These are phyloP conservation scores for Pollenia angustigena DNA, from an alignment of 2,888 invertebrate genomes.

Conservation along the genomic window DNA sequence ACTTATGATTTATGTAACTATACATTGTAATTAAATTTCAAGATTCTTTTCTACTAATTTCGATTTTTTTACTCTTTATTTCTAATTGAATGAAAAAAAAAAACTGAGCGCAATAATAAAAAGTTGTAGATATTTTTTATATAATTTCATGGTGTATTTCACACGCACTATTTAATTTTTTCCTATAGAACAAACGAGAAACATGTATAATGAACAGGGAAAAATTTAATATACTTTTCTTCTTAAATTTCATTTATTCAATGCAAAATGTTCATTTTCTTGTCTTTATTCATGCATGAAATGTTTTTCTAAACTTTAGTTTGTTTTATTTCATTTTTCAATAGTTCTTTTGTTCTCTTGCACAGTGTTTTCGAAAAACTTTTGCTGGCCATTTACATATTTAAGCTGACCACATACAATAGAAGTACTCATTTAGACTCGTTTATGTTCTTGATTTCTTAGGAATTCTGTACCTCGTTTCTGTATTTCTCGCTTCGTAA, in stretches of 20 bases:
- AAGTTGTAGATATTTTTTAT: not conserved
- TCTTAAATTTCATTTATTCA: conserved; percentile 32
- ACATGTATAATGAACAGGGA: not conserved
- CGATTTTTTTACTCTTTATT: conserved; percentile 22
- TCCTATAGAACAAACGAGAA: conserved; percentile 18
- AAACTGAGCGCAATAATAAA: conserved; percentile 30
- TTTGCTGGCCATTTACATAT: conserved; percentile 1
- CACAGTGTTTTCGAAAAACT: conserved; percentile 9
- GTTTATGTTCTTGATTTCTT: conserved; percentile 31
- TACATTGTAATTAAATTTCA: conserved; percentile 42
- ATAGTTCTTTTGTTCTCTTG: conserved; percentile 19
- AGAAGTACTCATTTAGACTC: not conserved
- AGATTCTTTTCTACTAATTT: conserved; percentile 29
- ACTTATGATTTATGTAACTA: conserved; percentile 29
- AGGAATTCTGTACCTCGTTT: too few species aligned
- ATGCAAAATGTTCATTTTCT: conserved; percentile 28
- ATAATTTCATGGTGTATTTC: conserved; percentile 61
- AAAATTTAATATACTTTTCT: conserved; percentile 18
- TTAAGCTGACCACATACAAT: conserved; percentile 31
- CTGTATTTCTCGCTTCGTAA: too few species aligned
- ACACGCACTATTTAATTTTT: conserved; percentile 65
- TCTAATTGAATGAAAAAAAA: not conserved
- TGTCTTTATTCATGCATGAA: conserved; percentile 56
- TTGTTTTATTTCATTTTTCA: conserved; percentile 6
- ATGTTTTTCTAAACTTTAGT: conserved; percentile 44